These are phyloP conservation scores for Tiaroga cobitis DNA, from an alignment of 2,797 vertebrate genomes.

Conservation along the genomic window DNA sequence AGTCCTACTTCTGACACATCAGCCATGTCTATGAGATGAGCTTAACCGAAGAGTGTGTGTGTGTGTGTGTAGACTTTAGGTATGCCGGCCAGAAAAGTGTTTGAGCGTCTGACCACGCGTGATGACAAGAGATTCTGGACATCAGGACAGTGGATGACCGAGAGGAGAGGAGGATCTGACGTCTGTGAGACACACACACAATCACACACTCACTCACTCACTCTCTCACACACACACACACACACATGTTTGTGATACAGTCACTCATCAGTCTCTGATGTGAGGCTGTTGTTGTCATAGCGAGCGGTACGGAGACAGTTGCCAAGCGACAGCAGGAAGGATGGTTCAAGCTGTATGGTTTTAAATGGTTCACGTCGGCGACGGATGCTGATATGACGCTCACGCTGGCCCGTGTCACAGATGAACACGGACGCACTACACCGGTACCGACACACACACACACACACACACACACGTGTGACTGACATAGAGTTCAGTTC, in stretches of 20 bases:
- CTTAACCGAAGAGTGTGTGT: neutral
- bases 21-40: no score
- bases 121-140: conserved; percentile 86
- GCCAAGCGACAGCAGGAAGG: conserved; percentile 81
- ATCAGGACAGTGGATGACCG: conserved; percentile 94
- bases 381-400: conserved; percentile 86
- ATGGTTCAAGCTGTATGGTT: conserved; percentile 81
- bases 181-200: conserved; percentile 77
- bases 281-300: conserved; percentile 66
- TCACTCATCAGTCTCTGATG: neutral
- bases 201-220: neutral
- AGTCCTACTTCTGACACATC: no score
- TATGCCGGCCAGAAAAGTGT: conserved; percentile 72
- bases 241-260: neutral
- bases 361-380: conserved; percentile 91
- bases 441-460: conserved; percentile 61
- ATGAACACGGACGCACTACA: conserved; percentile 72
- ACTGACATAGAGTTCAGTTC: neutral
- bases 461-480: neutral
- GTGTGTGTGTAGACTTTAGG: conserved; percentile 75
- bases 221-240: neutral
- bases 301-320: conserved; percentile 81
- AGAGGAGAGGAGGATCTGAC: conserved; percentile 88
- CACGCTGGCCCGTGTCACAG: conserved; percentile 81
- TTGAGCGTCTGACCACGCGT: conserved; percentile 77